A percentile compares a stretch with the other conserved stretches of the same genome.
These are phyloP conservation scores for Luehdorfia chinensis DNA, from an alignment of 1,140 invertebrate species.

Conservation along the genomic window DNA sequence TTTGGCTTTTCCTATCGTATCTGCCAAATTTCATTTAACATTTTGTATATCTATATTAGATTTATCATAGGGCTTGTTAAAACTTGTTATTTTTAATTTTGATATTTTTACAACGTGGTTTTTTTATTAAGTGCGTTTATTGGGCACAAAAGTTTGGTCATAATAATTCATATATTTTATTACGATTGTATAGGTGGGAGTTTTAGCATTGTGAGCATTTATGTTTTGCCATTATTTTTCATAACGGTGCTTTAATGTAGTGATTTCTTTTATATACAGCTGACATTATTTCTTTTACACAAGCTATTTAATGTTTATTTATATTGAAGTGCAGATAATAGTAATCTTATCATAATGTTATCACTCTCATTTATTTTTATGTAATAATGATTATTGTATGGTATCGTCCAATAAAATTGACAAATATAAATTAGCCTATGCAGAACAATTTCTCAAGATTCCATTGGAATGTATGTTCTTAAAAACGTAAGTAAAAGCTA, in stretches of 20 bases:
- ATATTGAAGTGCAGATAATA: slow-evolving; percentile 1
- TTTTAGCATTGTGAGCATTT: slow-evolving; percentile 11
- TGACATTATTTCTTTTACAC: slow-evolving; percentile 8
- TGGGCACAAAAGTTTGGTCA: slow-evolving; percentile 24
- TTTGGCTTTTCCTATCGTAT: slow-evolving; percentile 20
- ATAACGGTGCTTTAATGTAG: slow-evolving; percentile 14
- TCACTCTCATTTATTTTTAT: slow-evolving; percentile 5
- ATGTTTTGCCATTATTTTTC: slow-evolving; percentile 15
- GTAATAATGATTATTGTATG: not conserved
- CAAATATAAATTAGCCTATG: too few species aligned
- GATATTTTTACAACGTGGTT: slow-evolving; percentile 30
- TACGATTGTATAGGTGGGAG: slow-evolving; percentile 1
- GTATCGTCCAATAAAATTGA: not conserved
- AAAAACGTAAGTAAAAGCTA: too few species aligned
- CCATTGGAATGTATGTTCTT: too few species aligned
- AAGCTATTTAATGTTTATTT: slow-evolving; percentile 7
- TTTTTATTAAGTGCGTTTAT: slow-evolving; percentile 17
- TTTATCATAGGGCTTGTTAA: slow-evolving; percentile 30
- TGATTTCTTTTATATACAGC: slow-evolving; percentile 11
- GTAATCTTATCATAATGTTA: not conserved
- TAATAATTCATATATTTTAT: slow-evolving; percentile 29
- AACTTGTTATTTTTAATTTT: slow-evolving; percentile 35
- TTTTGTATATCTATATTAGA: too few species aligned
- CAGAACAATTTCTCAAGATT: too few species aligned
- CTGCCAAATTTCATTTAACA: slow-evolving; percentile 26